Evolutionary conservation across 2,888 invertebrate genomes (phyloP).

Genomic region (Papilio elwesi): DNA sequence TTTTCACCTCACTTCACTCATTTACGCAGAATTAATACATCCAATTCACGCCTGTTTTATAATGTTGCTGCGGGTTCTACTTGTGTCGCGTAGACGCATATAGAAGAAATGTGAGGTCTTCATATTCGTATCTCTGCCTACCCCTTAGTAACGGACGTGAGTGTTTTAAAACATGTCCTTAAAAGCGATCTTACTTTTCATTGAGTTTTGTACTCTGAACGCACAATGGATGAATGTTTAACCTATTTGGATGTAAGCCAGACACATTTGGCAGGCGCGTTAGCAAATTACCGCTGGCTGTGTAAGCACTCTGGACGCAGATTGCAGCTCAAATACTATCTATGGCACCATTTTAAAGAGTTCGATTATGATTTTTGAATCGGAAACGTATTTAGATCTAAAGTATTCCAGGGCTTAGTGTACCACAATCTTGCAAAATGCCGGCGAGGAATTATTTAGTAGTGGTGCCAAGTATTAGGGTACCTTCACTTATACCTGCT

Average conservation of each 20-base stretch:
- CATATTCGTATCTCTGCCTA: background rate
- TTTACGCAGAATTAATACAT: too few species aligned
- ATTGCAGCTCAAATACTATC: conserved; percentile 6
- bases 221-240: conserved; percentile 17
- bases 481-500: too few species aligned
- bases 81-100: too few species aligned
- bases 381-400: background rate
- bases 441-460: too few species aligned
- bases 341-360: background rate
- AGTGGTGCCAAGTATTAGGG: too few species aligned
- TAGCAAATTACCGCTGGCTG: conserved; percentile 23
- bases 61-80: too few species aligned
- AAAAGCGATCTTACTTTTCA: background rate
- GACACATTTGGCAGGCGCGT: conserved; percentile 14
- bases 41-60: too few species aligned
- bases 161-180: background rate
- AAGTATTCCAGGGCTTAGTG: too few species aligned
- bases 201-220: conserved; percentile 11
- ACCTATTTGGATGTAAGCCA: conserved; percentile 23
- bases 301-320: conserved; percentile 7
- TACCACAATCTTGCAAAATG: too few species aligned
- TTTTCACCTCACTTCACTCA: too few species aligned
- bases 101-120: background rate
- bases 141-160: background rate
- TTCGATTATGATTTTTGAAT: conserved; percentile 2